Evolutionary conservation across 2,113 vertebrate species (phyloP).

Genomic region (Xenotilapia flavipinnis): DNA sequence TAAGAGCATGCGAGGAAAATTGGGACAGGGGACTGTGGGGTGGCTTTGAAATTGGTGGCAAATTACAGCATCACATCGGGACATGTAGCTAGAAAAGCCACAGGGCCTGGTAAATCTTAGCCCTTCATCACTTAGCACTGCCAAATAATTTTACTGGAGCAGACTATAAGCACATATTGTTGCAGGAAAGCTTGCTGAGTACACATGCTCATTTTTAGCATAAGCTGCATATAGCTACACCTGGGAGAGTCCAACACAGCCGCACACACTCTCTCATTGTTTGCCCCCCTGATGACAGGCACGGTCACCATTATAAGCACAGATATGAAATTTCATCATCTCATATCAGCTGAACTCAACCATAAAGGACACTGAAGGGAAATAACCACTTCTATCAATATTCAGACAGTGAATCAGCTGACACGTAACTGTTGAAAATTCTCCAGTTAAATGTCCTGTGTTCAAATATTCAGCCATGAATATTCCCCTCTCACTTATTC

Average conservation of each 20-base stretch:
- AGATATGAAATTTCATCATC: constrained; percentile 35
- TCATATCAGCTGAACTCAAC: constrained; percentile 16
- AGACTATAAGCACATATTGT: neutral
- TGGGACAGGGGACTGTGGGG: neutral
- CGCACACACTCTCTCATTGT: neutral
- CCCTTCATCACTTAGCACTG: neutral
- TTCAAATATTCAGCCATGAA: neutral
- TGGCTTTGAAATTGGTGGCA: neutral
- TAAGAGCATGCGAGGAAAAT: neutral
- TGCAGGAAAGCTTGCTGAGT: neutral
- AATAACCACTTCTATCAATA: constrained; percentile 17
- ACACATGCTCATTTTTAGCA: neutral
- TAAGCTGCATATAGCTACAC: neutral
- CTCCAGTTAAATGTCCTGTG: constrained; percentile 3
- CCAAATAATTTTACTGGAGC: neutral
- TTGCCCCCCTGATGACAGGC: neutral
- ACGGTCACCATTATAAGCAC: neutral
- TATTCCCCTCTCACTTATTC: neutral
- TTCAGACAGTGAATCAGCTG: neutral
- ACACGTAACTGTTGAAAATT: neutral
- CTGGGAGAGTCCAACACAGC: neutral
- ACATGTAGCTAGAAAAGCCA: neutral
- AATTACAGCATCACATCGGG: constrained; percentile 3
- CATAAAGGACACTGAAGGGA: constrained; percentile 34
- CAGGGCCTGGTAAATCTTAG: neutral